Base-by-base conservation (phyloP, 2,888 invertebrate genomes). In the Chrysolina haemoptera region DNA sequence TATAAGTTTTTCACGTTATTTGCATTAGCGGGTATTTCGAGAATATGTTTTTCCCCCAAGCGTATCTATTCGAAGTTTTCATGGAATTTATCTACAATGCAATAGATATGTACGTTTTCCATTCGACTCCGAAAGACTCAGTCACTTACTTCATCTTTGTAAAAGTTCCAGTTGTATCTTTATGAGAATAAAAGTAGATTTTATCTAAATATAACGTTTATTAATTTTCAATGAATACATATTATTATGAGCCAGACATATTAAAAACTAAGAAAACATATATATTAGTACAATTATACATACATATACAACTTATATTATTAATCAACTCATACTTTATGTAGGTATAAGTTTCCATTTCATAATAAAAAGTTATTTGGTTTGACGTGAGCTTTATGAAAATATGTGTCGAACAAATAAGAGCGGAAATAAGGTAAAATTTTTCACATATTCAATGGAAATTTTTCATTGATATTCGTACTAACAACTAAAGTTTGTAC, bases 131-230 rank as follows among this genome's bases (percentile, higher is more conserved):
- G 14, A 14, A 46, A 46, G 46, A 1, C 46, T 46, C 35, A 8
- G 35, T 35, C 35, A 35, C 0, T 35, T 27, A n/a, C 27, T 1
- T 35, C 35, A 35, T 8, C 8, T 27, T 27, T 27, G 27, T 27
- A 3, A 35, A 0, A 35, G 35, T 35, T 35, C 35, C 35, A 6
- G 27, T 27, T 35, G 35, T 6, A 35, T 6, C 8, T 35, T 35
- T 4, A 35, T 35, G 35, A 35, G 4, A 76, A 69, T 69, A 20
- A 76, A 76, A 71, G 40, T n/a, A 62, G 1, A 1, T 35, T 53
- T 76, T 82, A 82, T 82, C 81, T 81, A 83, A 83, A 83, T 83
- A 83, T 83, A 83, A 82, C 83, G 81, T 82, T 83, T 83, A 83
- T 81, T 83, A 78, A 76, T 82, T 82, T 81, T 79, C 59, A 81